Conservation (phyloP, 2,797 vertebrate species). For the Microcaecilia unicolor region DNA sequence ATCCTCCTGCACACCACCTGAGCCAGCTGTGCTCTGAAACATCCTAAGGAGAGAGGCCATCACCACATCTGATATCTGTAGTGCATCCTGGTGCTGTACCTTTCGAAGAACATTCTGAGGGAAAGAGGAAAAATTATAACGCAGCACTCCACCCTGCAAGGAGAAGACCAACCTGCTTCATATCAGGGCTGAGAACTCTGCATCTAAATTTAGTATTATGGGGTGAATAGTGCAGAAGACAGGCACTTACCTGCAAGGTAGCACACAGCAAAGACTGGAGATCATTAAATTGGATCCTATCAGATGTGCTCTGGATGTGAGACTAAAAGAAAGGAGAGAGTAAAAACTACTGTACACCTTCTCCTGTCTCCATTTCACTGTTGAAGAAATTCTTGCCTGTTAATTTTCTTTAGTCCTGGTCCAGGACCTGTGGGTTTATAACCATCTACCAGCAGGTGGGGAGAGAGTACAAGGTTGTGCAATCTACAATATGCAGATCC, state of each 20-base stretch:
- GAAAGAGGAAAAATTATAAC: not conserved
- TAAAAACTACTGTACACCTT: no score
- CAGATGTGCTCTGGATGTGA: conserved; percentile 96
- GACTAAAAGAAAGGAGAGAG: conserved; percentile 54
- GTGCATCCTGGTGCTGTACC: conserved; percentile 91
- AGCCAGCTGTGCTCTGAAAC: conserved; percentile 95
- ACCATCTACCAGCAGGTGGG: no score
- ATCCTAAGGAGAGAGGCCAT: conserved; percentile 92
- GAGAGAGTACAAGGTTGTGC: no score
- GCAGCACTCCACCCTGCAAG: no score
- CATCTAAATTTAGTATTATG: no score
- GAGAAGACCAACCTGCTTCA: no score
- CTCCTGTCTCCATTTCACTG: no score
- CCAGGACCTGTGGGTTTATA: no score
- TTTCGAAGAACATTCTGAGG: conserved; percentile 85
- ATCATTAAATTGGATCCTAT: conserved; percentile 96
- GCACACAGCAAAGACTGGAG: conserved; percentile 94
- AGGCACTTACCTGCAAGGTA: conserved; percentile 80
- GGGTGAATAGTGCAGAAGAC: not conserved
- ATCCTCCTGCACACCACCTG: conserved; percentile 88
- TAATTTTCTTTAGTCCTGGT: no score
- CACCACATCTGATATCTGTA: conserved; percentile 95
- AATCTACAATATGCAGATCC: no score
- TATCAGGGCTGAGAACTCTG: no score
- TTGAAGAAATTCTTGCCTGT: no score